Conservation (phyloP, 64 coral and sea anemone genomes). For the Montipora sp. region DNA sequence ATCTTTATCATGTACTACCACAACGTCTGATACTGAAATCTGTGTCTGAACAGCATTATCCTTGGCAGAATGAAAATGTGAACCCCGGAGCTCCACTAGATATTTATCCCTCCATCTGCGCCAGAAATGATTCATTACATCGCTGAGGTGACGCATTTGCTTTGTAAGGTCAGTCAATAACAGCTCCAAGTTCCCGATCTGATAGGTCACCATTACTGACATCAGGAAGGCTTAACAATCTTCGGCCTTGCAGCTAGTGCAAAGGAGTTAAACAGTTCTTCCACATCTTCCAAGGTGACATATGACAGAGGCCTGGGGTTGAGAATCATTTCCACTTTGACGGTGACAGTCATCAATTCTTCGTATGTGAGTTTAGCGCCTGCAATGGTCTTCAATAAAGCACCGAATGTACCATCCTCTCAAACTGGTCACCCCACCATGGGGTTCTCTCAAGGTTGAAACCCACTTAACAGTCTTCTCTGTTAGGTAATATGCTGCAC, state of each 20-base stretch:
- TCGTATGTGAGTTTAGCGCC: no score
- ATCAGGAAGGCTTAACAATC: slow-evolving; percentile 35
- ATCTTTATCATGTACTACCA: not conserved
- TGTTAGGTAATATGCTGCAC: no score
- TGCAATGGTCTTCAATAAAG: no score
- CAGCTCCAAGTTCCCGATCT: slow-evolving; percentile 24
- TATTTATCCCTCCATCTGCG: slow-evolving; percentile 36
- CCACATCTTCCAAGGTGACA: slow-evolving; percentile 8
- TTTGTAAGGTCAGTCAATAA: not conserved
- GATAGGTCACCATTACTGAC: not conserved
- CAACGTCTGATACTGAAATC: not conserved
- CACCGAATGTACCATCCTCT: no score
- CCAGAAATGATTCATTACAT: slow-evolving; percentile 39
- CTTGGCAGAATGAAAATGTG: not conserved
- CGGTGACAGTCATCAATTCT: no score
- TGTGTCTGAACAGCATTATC: not conserved
- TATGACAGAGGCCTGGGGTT: not conserved
- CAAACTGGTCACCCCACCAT: no score
- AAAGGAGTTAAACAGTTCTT: not conserved
- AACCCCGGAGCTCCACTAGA: not conserved
- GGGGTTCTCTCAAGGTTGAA: no score
- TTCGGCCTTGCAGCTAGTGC: not conserved
- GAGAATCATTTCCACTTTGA: no score
- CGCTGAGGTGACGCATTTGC: slow-evolving; percentile 20
- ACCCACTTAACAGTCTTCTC: no score